These are phyloP conservation scores for Branchellion lobata DNA, from an alignment of 2,888 invertebrate species.

Conservation along the genomic window DNA sequence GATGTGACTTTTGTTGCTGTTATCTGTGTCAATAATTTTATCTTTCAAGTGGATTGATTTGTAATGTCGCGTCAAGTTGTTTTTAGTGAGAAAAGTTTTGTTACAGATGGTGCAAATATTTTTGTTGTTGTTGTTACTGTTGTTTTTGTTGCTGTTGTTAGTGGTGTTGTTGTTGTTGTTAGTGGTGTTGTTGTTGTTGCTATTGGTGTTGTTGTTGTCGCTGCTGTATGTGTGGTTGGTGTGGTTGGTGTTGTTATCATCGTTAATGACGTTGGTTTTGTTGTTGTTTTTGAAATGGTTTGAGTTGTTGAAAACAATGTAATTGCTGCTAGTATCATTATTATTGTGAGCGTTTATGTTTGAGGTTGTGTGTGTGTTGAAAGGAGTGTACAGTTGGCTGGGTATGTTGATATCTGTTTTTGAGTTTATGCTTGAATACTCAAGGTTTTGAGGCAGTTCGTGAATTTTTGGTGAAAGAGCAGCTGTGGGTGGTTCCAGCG, in stretches of 20 bases:
- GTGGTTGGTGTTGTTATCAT: neutral
- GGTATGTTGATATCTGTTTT: too few relatives aligned
- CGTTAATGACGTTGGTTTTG: neutral
- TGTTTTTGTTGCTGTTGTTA: neutral
- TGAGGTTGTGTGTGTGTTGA: too few relatives aligned
- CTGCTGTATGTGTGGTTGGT: neutral
- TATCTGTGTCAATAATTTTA: too few relatives aligned
- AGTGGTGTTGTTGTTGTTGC: neutral
- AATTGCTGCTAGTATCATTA: neutral
- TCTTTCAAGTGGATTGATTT: slow-evolving; percentile 11
- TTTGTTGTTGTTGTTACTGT: neutral
- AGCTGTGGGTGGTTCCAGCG: too few relatives aligned
- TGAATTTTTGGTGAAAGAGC: too few relatives aligned
- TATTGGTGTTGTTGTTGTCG: neutral
- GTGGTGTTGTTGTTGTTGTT: neutral
- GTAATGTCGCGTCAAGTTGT: slow-evolving; percentile 18
- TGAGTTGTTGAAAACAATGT: neutral
- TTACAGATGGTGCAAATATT: slow-evolving; percentile 2
- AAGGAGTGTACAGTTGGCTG: too few relatives aligned
- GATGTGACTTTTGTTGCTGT: neutral
- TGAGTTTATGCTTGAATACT: too few relatives aligned
- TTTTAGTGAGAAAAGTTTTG: slow-evolving; percentile 32
- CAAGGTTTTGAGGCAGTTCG: too few relatives aligned
- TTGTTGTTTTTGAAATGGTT: neutral
- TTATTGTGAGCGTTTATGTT: too few relatives aligned